These are phyloP conservation scores for Ataeniobius toweri DNA, from an alignment of 2,797 vertebrate species.

Conservation along the genomic window DNA sequence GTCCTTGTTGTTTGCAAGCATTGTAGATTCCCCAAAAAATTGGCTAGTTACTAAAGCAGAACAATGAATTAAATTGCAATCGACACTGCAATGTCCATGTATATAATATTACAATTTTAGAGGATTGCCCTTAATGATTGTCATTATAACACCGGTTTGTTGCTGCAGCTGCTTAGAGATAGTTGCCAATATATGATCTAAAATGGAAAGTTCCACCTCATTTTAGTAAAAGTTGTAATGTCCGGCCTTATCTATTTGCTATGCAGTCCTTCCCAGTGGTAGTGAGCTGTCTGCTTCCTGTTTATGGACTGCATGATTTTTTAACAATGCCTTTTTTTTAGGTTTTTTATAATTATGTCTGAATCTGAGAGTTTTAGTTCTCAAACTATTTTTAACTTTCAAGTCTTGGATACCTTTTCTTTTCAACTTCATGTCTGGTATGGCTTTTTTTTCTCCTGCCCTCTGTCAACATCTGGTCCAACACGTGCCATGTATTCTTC, in stretches of 20 bases:
- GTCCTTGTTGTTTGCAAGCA: too few species aligned
- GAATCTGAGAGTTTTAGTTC: not conserved
- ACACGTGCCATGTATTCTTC: slow-evolving; percentile 24
- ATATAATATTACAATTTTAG: too few species aligned
- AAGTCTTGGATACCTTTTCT: not conserved
- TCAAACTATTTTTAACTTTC: not conserved
- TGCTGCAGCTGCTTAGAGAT: too few species aligned
- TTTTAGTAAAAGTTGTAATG: not conserved
- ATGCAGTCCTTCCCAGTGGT: not conserved
- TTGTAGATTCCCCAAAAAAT: too few species aligned
- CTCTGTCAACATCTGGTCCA: slow-evolving; percentile 31
- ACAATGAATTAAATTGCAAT: too few species aligned
- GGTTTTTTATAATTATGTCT: not conserved
- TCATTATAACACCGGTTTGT: not conserved
- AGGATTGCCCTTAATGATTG: not conserved
- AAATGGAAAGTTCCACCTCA: not conserved
- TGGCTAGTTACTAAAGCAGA: too few species aligned
- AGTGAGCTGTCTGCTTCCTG: not conserved
- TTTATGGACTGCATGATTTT: not conserved
- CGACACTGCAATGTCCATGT: not conserved
- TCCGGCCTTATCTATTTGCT: not conserved
- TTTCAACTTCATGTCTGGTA: not conserved
- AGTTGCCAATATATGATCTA: too few species aligned
- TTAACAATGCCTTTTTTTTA: too few species aligned
- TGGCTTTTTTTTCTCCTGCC: slow-evolving; percentile 13